phyloP scores from a whole-genome alignment of 1,140 invertebrate genomes.

The Leptonema lineaticorne region DNA sequence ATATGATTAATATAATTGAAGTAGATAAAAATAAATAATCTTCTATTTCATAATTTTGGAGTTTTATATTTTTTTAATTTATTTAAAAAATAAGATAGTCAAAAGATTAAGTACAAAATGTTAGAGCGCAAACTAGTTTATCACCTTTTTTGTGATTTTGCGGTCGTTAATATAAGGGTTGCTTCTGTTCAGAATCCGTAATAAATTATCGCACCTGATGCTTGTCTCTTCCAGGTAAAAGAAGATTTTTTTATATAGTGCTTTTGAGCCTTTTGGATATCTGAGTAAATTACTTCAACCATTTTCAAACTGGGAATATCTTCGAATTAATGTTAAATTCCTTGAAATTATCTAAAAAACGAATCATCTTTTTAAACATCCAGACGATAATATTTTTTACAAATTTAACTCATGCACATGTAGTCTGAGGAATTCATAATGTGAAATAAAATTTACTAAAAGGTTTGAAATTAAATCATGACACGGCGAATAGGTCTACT shows the following conservation, averaged over 20 bases:
- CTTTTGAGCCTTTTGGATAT: background rate
- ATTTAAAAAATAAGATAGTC: too few relatives aligned
- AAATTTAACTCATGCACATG: too few relatives aligned
- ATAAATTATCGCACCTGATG: slow-evolving; percentile 9
- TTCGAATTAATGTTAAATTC: slow-evolving; percentile 1
- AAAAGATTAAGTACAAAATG: background rate
- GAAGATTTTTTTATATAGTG: background rate
- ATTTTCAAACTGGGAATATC: background rate
- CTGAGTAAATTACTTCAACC: background rate
- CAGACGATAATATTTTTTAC: too few relatives aligned
- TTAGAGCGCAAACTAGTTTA: slow-evolving; percentile 5
- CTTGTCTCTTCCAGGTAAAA: slow-evolving; percentile 16
- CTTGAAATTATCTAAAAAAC: too few relatives aligned
- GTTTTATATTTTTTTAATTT: too few relatives aligned
- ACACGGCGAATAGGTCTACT: background rate
- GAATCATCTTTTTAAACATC: too few relatives aligned
- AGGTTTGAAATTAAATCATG: slow-evolving; percentile 19
- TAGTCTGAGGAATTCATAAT: too few relatives aligned
- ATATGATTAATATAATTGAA: too few relatives aligned
- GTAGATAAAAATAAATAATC: too few relatives aligned
- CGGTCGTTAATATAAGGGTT: background rate
- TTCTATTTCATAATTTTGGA: too few relatives aligned
- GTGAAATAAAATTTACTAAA: slow-evolving; percentile 2
- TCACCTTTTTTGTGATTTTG: background rate
- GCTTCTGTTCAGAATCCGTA: background rate